phyloP scores from a whole-genome alignment of 2,888 invertebrate species.

The Zonitis immaculata region DNA sequence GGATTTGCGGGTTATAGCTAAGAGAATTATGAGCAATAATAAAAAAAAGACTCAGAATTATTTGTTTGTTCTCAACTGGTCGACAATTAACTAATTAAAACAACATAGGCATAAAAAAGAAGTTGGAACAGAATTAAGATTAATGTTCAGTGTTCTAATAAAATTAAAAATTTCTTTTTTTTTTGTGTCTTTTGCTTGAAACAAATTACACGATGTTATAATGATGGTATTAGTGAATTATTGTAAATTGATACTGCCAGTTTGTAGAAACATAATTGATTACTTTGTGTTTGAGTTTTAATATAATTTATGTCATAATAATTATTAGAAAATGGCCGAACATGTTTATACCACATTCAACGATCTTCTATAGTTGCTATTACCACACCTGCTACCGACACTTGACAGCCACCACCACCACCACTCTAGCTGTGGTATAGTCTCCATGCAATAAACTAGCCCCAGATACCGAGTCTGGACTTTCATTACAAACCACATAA shows the following conservation, averaged over 20 bases:
- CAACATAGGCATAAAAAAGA: slow-evolving; percentile 25
- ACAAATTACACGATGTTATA: too few relatives aligned
- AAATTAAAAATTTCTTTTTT: slow-evolving; percentile 17
- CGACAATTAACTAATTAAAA: slow-evolving; percentile 30
- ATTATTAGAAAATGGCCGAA: slow-evolving; percentile 43
- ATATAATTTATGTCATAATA: slow-evolving; percentile 47
- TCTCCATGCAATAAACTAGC: slow-evolving; percentile 23
- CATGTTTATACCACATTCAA: slow-evolving; percentile 30
- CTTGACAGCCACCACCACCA: slow-evolving; percentile 28
- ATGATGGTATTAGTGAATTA: slow-evolving; percentile 12
- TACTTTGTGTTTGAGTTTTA: slow-evolving; percentile 42
- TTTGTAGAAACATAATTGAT: slow-evolving; percentile 40
- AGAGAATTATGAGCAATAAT: neutral
- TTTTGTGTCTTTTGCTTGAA: too few relatives aligned
- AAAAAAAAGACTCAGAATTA: slow-evolving; percentile 18
- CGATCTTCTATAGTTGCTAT: slow-evolving; percentile 12
- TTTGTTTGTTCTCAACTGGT: slow-evolving; percentile 20
- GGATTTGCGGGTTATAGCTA: neutral
- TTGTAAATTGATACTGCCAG: slow-evolving; percentile 33
- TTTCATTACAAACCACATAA: slow-evolving; percentile 33
- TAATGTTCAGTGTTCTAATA: slow-evolving; percentile 19
- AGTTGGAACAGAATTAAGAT: slow-evolving; percentile 27
- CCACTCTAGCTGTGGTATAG: slow-evolving; percentile 20
- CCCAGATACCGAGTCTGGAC: slow-evolving; percentile 22
- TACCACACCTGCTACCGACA: slow-evolving; percentile 40